Evolutionary conservation across 2,797 vertebrate species (phyloP), one percentile per base, ranked within the genome.

Genomic region (Esox masquinongy): DNA sequence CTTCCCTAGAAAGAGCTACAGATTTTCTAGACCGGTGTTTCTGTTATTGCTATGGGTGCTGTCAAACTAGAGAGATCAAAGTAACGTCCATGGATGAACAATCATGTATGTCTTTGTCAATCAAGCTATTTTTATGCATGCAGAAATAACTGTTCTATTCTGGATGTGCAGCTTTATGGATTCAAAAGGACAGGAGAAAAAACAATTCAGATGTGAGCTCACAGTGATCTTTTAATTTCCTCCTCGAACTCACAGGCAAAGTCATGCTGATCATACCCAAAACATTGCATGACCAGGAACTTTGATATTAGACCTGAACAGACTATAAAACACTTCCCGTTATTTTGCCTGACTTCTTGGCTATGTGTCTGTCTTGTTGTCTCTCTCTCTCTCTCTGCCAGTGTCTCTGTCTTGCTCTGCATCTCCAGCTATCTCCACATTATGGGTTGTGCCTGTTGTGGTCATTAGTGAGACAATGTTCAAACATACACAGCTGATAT

Each of bases 321-420:
- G 49, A 77, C 43, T 26, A 12, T 2, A 31, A 24, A 73, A 69
- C 39, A 63, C 24, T 63, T 31, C 53, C 61, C 39, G 29, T 43
- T 31, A 11, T n/a, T 8, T 19, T 19, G 75, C 66, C n/a, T 63
- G 9, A 7, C 71, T 47, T 17, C 19, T 5, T 31, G 24, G 53
- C 50, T 68, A 5, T 39, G 5, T 51, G 63, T 15, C 63, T 53
- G 53, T 69, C 36, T 29, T 9, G 68, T 6, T 70, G 6, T 49
- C 29, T 61, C 15, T 29, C 86, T 85, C 83, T 49, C 29, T 61
- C 15, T 29, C 86, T 85, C 83, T 80, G 72, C 22, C 2, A 36
- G 80, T 78, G 47, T 77, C 61, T 83, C 50, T 74, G 79, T 83
- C 78, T 87, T 80, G 19, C 66, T 34, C 31, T 14, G n/a, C 64